Percentiles rank a stretch among this genome's conserved stretches.
phyloP scores from a whole-genome alignment of 2,113 vertebrate species.

The Ictalurus punctatus region DNA sequence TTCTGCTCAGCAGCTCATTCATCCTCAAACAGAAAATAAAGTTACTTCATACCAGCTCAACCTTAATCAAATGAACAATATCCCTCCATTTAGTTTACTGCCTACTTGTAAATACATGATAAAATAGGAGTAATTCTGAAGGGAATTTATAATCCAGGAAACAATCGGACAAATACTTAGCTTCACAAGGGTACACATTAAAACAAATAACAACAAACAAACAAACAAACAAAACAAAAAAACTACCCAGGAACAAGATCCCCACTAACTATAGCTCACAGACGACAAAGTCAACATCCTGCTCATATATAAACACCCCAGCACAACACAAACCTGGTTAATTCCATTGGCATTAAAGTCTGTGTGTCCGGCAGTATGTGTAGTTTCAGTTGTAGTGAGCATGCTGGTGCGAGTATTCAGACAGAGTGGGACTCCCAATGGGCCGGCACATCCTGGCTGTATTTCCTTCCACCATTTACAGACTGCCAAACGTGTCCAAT shows the following conservation, averaged over 20 bases:
- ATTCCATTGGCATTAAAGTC: slow-evolving; percentile 24
- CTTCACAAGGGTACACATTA: background rate
- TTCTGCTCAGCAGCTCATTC: background rate
- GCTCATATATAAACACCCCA: slow-evolving; percentile 1
- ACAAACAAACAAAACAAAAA: background rate
- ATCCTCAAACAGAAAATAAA: slow-evolving; percentile 15
- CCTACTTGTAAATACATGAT: background rate
- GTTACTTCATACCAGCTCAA: background rate
- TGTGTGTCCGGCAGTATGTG: slow-evolving; percentile 13
- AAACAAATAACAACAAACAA: background rate
- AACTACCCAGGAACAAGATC: background rate
- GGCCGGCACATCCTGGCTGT: slow-evolving; percentile 18
- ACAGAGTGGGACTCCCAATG: slow-evolving; percentile 21
- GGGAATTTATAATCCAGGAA: too few relatives aligned
- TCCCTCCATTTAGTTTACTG: background rate
- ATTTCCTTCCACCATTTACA: slow-evolving; percentile 22
- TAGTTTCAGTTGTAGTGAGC: slow-evolving; percentile 28
- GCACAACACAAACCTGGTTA: slow-evolving; percentile 44
- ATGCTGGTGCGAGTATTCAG: slow-evolving; percentile 20
- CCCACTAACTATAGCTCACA: background rate
- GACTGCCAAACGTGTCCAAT: slow-evolving; percentile 30
- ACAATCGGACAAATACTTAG: background rate
- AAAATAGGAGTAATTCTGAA: background rate
- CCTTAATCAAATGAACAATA: background rate
- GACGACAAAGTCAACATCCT: background rate